Conservation (phyloP, 1,140 invertebrate species). For the Brachionus sp. region DNA sequence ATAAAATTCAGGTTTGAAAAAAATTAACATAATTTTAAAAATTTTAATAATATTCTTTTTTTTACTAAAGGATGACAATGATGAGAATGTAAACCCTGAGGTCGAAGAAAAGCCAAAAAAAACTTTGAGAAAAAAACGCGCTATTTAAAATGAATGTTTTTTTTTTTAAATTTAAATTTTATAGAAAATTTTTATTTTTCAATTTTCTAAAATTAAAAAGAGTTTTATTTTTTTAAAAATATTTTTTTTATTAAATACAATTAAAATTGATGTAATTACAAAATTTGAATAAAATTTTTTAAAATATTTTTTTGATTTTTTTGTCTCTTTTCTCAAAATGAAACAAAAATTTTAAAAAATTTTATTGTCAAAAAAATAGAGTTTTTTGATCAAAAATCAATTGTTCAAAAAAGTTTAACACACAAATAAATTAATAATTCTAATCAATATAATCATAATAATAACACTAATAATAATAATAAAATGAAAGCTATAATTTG, state of each 20-base stretch:
- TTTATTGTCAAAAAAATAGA: too few relatives aligned
- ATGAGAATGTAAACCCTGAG: slow-evolving; percentile 13
- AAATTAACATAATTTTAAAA: background rate
- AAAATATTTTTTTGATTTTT: too few relatives aligned
- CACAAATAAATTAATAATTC: too few relatives aligned
- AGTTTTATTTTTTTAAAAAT: background rate
- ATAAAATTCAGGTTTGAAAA: slow-evolving; percentile 26
- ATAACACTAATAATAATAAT: too few relatives aligned
- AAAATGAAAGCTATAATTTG: too few relatives aligned
- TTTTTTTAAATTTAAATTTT: background rate
- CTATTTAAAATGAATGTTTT: background rate
- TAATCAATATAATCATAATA: too few relatives aligned
- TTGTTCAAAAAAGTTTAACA: too few relatives aligned
- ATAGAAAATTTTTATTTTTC: background rate
- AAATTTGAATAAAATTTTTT: too few relatives aligned
- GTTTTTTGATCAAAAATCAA: too few relatives aligned
- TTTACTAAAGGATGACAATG: background rate
- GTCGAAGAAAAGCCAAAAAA: slow-evolving; percentile 12
- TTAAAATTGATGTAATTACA: too few relatives aligned
- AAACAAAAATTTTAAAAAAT: too few relatives aligned
- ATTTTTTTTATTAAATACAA: background rate
- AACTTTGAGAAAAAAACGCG: slow-evolving; percentile 23
- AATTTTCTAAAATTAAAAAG: background rate
- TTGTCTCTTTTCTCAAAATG: too few relatives aligned
- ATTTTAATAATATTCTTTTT: background rate